These are phyloP conservation scores for Ailurus styani DNA, from an alignment of 2,113 vertebrate genomes.

Conservation along the genomic window DNA sequence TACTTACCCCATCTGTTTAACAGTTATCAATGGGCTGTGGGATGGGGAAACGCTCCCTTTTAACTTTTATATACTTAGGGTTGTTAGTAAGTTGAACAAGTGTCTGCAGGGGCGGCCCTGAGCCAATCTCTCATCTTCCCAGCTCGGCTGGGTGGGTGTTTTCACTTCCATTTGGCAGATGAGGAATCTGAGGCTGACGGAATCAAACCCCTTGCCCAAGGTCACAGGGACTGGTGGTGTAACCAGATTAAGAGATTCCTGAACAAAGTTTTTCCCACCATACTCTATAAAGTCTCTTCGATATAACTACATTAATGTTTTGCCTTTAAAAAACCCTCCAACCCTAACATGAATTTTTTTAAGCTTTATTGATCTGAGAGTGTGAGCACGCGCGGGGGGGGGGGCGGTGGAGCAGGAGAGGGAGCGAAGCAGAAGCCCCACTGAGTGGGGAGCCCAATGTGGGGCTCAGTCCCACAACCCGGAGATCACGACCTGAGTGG, in stretches of 20 bases:
- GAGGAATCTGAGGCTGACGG: neutral
- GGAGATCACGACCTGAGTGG: neutral
- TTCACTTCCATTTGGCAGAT: neutral
- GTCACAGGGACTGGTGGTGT: neutral
- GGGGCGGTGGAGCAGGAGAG: neutral
- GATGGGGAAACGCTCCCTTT: neutral
- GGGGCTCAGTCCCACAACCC: neutral
- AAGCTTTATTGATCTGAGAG: neutral
- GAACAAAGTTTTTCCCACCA: neutral
- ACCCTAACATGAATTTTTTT: neutral
- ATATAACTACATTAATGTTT: neutral
- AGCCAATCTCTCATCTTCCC: neutral
- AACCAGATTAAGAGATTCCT: neutral
- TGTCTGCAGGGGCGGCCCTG: neutral
- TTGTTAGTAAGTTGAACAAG: neutral
- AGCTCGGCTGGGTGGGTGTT: too few species aligned
- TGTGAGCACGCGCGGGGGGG: rapidly evolving
- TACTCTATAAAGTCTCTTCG: neutral
- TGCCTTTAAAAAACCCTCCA: neutral
- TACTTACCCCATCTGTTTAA: neutral
- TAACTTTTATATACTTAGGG: neutral
- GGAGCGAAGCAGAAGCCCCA: neutral
- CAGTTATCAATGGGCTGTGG: neutral
- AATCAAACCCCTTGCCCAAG: neutral
- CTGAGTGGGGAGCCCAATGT: neutral